Evolutionary conservation across 1,140 invertebrate species (phyloP).

Genomic region (Conus ventricosus): DNA sequence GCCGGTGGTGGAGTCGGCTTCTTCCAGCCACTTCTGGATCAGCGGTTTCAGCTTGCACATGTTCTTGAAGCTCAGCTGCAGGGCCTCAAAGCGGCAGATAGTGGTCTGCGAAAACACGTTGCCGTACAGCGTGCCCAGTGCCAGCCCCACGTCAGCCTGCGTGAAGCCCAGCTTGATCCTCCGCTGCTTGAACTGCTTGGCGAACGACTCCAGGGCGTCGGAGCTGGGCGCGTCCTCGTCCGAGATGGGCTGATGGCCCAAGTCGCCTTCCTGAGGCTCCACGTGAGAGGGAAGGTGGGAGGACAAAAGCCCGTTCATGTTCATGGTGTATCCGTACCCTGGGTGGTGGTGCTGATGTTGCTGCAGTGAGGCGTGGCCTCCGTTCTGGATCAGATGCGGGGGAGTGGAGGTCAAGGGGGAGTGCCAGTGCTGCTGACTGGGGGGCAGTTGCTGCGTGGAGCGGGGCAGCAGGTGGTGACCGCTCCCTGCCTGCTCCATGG

Average conservation of each 20-base stretch:
- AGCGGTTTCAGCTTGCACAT: constrained; percentile 99
- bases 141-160: constrained; percentile 98
- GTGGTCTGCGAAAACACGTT: constrained; percentile 99
- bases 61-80: constrained; percentile 99
- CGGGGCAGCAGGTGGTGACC: constrained; percentile 75
- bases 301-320: constrained; percentile 86
- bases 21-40: constrained; percentile 99
- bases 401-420: constrained; percentile 75
- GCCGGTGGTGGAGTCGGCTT: constrained; percentile 98
- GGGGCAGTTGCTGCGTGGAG: constrained; percentile 72
- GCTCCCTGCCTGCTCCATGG: constrained; percentile 61
- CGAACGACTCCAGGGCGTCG: constrained; percentile 98
- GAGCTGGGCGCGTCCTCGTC: constrained; percentile 94
- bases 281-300: constrained; percentile 80
- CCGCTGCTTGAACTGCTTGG: constrained; percentile 99
- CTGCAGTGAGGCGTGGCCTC: constrained; percentile 80
- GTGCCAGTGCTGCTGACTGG: constrained; percentile 69
- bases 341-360: constrained; percentile 80
- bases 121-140: constrained; percentile 97
- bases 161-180: constrained; percentile 96
- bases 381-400: constrained; percentile 77
- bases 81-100: constrained; percentile 99
- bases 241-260: constrained; percentile 75
- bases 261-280: constrained; percentile 71
- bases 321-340: constrained; percentile 76